These are phyloP conservation scores for Heterodera carotae DNA, from an alignment of 1,140 invertebrate species.

Conservation along the genomic window DNA sequence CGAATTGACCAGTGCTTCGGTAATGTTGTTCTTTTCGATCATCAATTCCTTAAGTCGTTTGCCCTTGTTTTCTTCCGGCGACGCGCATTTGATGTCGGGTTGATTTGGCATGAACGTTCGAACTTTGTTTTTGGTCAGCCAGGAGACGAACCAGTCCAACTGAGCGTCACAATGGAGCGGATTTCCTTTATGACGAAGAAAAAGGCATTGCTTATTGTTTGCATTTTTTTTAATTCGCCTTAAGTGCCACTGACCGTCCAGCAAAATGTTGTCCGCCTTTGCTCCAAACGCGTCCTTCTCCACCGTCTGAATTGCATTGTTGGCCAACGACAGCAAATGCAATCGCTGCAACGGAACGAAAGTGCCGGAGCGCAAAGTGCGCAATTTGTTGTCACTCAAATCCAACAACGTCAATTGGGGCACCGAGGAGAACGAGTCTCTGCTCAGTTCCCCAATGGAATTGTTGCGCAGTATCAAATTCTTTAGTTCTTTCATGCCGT, in stretches of 20 bases:
- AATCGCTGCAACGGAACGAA: slow-evolving; percentile 49
- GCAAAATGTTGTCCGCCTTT: slow-evolving; percentile 55
- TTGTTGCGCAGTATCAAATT: slow-evolving; percentile 61
- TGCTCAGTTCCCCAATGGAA: slow-evolving; percentile 49
- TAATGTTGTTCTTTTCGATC: slow-evolving; percentile 64
- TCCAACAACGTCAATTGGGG: slow-evolving; percentile 50
- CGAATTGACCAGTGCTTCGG: slow-evolving; percentile 42
- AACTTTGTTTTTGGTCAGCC: slow-evolving; percentile 58
- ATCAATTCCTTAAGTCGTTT: slow-evolving; percentile 58
- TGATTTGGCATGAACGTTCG: slow-evolving; percentile 61
- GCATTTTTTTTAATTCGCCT: slow-evolving; percentile 25
- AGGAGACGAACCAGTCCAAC: slow-evolving; percentile 62
- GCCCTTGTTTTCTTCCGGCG: slow-evolving; percentile 45
- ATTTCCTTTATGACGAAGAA: slow-evolving; percentile 51
- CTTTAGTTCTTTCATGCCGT: slow-evolving; percentile 64
- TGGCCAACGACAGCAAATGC: slow-evolving; percentile 59
- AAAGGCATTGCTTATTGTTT: not conserved
- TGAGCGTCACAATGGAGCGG: slow-evolving; percentile 55
- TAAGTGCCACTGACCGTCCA: slow-evolving; percentile 51
- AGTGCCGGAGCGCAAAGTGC: slow-evolving; percentile 46
- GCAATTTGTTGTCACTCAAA: slow-evolving; percentile 50
- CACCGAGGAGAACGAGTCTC: slow-evolving; percentile 54
- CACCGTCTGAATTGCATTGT: slow-evolving; percentile 44
- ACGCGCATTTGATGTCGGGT: slow-evolving; percentile 55
- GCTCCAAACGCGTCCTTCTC: slow-evolving; percentile 54